A percentile compares a stretch with the other conserved stretches of the same genome.
Conservation (phyloP, 2,888 invertebrate genomes). For the Eucera pruinosa region DNA sequence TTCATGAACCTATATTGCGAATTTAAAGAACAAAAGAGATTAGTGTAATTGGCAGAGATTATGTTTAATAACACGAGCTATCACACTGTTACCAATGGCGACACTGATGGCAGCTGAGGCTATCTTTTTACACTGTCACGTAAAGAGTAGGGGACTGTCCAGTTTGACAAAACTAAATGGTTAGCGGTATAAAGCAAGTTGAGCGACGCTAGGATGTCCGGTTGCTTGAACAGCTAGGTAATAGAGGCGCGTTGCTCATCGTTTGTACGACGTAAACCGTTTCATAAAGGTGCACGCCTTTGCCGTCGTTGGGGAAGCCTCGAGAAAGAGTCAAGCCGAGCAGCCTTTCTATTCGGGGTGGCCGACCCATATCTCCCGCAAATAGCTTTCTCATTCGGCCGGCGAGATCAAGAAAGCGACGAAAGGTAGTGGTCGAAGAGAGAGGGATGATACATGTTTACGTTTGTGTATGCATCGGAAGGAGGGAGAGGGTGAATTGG, state of each 20-base stretch:
- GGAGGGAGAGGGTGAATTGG: conserved; percentile 21
- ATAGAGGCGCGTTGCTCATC: conserved; percentile 60
- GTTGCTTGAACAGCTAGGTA: conserved; percentile 38
- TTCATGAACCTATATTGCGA: background rate
- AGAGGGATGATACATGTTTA: conserved; percentile 47
- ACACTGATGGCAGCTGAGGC: background rate
- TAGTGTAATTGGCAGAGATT: conserved; percentile 3
- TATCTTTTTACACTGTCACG: background rate
- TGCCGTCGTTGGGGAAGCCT: conserved; percentile 45
- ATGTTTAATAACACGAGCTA: background rate
- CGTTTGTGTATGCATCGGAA: conserved; percentile 19
- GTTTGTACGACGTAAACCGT: conserved; percentile 59
- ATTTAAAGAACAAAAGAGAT: background rate
- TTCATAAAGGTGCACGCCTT: conserved; percentile 58
- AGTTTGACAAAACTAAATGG: conserved; percentile 36
- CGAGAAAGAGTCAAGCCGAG: conserved; percentile 43
- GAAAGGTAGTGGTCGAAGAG: conserved; percentile 24
- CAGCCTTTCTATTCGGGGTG: conserved; percentile 64
- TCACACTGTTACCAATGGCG: background rate
- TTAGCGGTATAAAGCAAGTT: conserved; percentile 17
- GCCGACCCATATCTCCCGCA: conserved; percentile 78
- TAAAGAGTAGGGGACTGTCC: conserved; percentile 2
- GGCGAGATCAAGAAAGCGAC: conserved; percentile 65
- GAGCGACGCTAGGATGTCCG: conserved; percentile 13
- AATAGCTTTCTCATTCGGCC: conserved; percentile 70